Base-by-base conservation (phyloP, 1,140 invertebrate species). In the Bombus superbus region DNA sequence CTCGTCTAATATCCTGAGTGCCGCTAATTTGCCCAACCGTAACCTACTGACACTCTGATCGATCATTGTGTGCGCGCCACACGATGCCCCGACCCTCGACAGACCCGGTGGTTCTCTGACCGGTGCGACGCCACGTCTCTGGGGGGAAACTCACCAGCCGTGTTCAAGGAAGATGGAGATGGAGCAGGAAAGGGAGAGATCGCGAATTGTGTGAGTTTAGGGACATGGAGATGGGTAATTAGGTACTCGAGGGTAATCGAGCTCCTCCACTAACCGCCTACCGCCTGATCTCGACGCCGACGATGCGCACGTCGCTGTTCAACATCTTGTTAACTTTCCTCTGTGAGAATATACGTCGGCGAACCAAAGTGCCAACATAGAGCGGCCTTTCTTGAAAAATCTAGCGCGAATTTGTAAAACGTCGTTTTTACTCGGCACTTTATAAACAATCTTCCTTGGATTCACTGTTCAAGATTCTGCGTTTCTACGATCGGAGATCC, bases 1-100 rank as follows among this genome's bases (percentile, higher is more conserved):
- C 47, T 71, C 87, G 92, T 93, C 93, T 94, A 94, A 94, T 94
- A 94, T 94, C 93, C 93, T 89, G 92, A 94, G 92, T 94, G 92
- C 88, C 91, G 91, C 93, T 94, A 94, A 95, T 94, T 94, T 93
- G 90, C 91, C 88, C 86, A 73, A 86, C 90, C 90, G 90, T 92
- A 92, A 91, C 89, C 91, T 89, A 88, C 88, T 88, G 88, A 92
- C 90, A 91, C 92, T 90, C 89, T 92, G 92, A 94, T 94, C 93
- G 93, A 94, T 94, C 88, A 86, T 86, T 85, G 88, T 85, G 88
- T 86, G 86, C 59, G 64, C 66, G 44, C 57, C 35, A 35, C 35
- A 25, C 86, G 64, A 62, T 59, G 57, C 59, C 59, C 28, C 35
- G 47, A 53, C 47, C 47, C 47, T 53, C 47, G 47, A 5, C 18